Percentiles rank a stretch among this genome's conserved stretches.
Evolutionary conservation across 1,140 invertebrate species (phyloP).

Genomic region (Condylostylus longicornis): DNA sequence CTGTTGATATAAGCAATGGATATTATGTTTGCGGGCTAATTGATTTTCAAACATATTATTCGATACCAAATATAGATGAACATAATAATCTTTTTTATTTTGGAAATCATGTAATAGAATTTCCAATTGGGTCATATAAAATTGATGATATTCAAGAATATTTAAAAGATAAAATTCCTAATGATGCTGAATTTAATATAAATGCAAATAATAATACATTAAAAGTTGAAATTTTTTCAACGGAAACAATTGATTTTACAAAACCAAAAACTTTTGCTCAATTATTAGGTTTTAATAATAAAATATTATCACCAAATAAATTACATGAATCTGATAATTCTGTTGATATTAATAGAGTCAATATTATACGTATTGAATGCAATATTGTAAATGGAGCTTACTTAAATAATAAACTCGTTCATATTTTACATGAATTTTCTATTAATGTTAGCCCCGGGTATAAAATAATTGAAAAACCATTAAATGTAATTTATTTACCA

Average conservation of each 20-base stretch:
- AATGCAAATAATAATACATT: conserved; percentile 14
- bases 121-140: conserved; percentile 11
- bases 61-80: conserved; percentile 11
- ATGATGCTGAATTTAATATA: conserved; percentile 7
- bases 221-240: conserved; percentile 9
- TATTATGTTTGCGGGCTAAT: conserved; percentile 10
- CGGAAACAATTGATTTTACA: conserved; percentile 9
- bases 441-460: conserved; percentile 13
- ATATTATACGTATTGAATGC: conserved; percentile 12
- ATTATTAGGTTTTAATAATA: conserved; percentile 11
- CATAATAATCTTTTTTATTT: conserved; percentile 10
- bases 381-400: conserved; percentile 17
- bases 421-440: conserved; percentile 24
- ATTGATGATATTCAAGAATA: conserved; percentile 11
- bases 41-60: conserved; percentile 10
- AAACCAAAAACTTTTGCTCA: too few species aligned
- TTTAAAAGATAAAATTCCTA: conserved; percentile 6
- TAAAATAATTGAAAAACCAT: conserved; percentile 19
- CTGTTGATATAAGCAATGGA: conserved; percentile 6
- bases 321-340: conserved; percentile 10
- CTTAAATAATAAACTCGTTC: conserved; percentile 15
- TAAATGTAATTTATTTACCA: conserved; percentile 24
- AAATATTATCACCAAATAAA: conserved; percentile 6
- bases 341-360: conserved; percentile 14
- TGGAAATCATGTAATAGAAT: conserved; percentile 8